Conservation (phyloP, 2,797 vertebrate species). For the Fringilla coelebs region DNA sequence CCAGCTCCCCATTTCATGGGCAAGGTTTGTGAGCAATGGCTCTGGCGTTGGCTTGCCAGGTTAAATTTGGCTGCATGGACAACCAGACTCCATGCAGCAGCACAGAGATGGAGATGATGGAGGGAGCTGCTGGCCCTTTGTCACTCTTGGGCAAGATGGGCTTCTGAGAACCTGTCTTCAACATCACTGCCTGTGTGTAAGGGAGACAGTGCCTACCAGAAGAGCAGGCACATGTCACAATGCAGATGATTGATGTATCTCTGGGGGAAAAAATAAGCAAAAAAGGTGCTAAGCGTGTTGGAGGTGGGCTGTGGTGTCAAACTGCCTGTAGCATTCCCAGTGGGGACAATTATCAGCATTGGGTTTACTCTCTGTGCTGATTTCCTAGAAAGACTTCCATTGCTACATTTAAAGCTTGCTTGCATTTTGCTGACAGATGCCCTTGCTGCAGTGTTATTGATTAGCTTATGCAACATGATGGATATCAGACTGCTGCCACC, state of each 20-base stretch:
- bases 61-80: not conserved
- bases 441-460: not conserved
- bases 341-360: not conserved
- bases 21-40: not conserved
- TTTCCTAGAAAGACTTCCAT: not conserved
- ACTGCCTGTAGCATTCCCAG: not conserved
- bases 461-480: not conserved
- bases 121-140: not conserved
- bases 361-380: not conserved
- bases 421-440: not conserved
- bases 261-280: not conserved
- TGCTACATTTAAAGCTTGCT: not conserved
- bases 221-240: not conserved
- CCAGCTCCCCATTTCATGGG: fast-evolving
- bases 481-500: not conserved
- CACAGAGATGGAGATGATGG: not conserved
- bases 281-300: not conserved
- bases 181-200: not conserved
- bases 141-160: not conserved
- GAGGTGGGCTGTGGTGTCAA: not conserved
- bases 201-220: not conserved
- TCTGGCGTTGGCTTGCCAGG: not conserved
- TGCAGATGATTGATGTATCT: not conserved
- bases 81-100: fast-evolving
- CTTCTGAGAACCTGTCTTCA: not conserved